Conservation (phyloP, 1,140 invertebrate genomes). For the Microplitis mediator region DNA sequence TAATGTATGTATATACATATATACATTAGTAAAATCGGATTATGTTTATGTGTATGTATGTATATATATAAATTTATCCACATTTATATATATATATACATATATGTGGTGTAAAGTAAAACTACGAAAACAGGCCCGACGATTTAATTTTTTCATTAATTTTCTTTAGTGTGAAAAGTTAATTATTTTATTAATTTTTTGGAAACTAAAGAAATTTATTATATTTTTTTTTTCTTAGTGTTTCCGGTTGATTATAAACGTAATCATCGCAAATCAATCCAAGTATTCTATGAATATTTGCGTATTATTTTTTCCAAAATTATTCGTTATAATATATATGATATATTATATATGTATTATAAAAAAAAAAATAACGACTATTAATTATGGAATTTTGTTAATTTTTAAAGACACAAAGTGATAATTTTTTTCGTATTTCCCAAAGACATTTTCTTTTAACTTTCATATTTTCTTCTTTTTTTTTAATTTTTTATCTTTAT, state of each 20-base stretch:
- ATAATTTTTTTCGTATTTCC: not conserved
- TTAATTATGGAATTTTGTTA: not conserved
- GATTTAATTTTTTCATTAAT: not conserved
- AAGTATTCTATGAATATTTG: constrained; percentile 1
- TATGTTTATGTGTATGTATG: not conserved
- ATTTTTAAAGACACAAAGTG: not conserved
- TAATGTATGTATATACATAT: not conserved
- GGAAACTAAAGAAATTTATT: too few species aligned
- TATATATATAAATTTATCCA: not conserved
- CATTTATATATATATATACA: not conserved
- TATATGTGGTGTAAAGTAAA: not conserved
- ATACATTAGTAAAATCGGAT: constrained; percentile 3
- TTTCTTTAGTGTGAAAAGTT: not conserved
- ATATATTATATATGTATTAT: too few species aligned
- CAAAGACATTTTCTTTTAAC: not conserved
- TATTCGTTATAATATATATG: too few species aligned
- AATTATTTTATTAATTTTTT: too few species aligned
- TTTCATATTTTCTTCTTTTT: not conserved
- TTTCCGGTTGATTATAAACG: too few species aligned
- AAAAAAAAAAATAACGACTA: too few species aligned
- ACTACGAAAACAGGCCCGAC: not conserved
- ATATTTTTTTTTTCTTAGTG: too few species aligned
- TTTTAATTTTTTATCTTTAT: not conserved
- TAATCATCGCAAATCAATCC: not conserved
- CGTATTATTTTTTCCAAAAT: not conserved